phyloP scores from a whole-genome alignment of 2,113 vertebrate genomes.

The Anas platyrhynchos region DNA sequence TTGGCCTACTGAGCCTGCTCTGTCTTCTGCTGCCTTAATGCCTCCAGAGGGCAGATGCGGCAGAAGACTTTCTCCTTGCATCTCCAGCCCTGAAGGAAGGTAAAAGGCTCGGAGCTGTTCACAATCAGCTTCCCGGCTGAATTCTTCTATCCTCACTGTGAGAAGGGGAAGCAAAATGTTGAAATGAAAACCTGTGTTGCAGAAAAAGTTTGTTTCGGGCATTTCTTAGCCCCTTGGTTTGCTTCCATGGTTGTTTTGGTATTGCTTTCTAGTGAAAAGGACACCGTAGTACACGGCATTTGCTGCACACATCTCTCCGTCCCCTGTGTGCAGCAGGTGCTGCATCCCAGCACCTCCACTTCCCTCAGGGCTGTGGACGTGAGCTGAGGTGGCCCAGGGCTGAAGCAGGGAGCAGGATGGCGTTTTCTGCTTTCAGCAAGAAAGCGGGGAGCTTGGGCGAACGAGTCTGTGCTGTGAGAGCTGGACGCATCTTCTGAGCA shows the following conservation, averaged over 20 bases:
- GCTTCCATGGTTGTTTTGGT: neutral
- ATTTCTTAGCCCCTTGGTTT: neutral
- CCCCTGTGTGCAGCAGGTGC: neutral
- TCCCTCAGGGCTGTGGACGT: neutral
- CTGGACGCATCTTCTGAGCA: neutral
- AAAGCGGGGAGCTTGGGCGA: neutral
- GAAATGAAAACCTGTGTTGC: neutral
- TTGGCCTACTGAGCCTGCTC: neutral
- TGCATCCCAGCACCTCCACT: neutral
- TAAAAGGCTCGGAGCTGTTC: neutral
- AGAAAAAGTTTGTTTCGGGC: neutral
- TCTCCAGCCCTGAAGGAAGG: fast-evolving
- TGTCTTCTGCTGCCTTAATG: neutral
- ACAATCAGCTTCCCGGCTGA: neutral
- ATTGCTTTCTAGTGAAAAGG: neutral
- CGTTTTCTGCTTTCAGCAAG: neutral
- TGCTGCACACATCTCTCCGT: neutral
- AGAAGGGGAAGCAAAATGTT: neutral
- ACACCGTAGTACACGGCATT: neutral
- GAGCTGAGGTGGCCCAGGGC: neutral
- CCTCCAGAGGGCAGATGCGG: fast-evolving
- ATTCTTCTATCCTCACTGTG: fast-evolving
- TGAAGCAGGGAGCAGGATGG: neutral
- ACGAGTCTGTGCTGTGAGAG: neutral
- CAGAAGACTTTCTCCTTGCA: neutral